Base-by-base conservation (phyloP, 2,797 vertebrate species). In the Synaphobranchus kaupii region DNA sequence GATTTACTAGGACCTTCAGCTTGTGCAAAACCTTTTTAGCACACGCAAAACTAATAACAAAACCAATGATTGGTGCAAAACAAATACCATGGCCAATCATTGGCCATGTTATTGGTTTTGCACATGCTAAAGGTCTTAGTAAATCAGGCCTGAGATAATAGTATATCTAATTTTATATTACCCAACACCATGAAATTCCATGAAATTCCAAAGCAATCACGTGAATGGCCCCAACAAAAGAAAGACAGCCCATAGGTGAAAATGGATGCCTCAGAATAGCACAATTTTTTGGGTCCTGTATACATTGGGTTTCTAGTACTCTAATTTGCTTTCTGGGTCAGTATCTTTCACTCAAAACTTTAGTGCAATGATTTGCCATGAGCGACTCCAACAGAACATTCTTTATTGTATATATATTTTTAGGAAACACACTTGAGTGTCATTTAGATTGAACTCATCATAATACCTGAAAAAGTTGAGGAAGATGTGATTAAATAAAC, bases 261-360 rank as follows among this genome's bases (percentile, higher is more conserved):
- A 87, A 90, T 88, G 86, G 88, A 89, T 71, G 71, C 76, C 85
- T 91, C 89, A 90, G 88, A 87, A 88, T 56, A 56, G 83, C 5
- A 63, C 84, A 82, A 86, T 84, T 88, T 84, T 73, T 31, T 86
- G 87, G 89, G 71, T 63, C 85, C 52, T 71, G 85, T 82, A 81
- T 82, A 81, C 39, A 58, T 39, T 58, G 66, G 20, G 54, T 54
- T 25, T 82, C 84, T 82, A 82, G 89, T 83, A 73, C 82, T 85
- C 56, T 82, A 54, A 87, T 91, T 88, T 71, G 84, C 71, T 90
- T 56, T 83, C 58, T 84, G 78, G 82, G 86, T 86, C 83, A 63
- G 84, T 86, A 86, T 60, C 84, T 86, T 89, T 87, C 87, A 90
- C 86, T 86, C 82, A 83, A 54, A 1, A 52, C 71, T 9, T 89